Evolutionary conservation across 1,140 invertebrate genomes (phyloP).

Genomic region (Trypoxylus dichotomus): DNA sequence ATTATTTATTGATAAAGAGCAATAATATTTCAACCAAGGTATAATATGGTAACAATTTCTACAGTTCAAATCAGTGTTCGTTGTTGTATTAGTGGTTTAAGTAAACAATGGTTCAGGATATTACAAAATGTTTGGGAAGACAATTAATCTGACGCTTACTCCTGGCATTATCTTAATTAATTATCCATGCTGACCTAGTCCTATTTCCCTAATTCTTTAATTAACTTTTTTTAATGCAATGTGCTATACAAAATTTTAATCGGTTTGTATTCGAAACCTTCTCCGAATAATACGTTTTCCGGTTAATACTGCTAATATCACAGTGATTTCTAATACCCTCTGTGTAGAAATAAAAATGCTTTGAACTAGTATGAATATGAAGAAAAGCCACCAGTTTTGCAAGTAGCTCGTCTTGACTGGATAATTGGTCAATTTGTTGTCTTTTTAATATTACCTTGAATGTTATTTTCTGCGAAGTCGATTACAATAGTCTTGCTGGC

Average conservation of each 20-base stretch:
- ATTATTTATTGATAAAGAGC: no score
- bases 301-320: no score
- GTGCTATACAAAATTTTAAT: neutral
- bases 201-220: constrained; percentile 11
- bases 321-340: no score
- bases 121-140: constrained; percentile 12
- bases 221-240: neutral
- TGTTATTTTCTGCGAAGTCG: neutral
- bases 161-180: constrained; percentile 1
- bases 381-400: neutral
- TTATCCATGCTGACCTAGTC: constrained; percentile 17
- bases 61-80: neutral
- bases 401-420: neutral
- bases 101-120: constrained; percentile 5
- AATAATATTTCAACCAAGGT: no score
- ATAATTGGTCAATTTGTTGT: constrained; percentile 18
- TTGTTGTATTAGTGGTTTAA: neutral
- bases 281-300: no score
- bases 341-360: neutral
- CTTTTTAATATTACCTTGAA: constrained; percentile 10
- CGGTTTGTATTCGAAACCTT: neutral
- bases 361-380: no score
- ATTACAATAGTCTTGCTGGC: neutral
- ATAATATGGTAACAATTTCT: neutral
- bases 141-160: constrained; percentile 11